Conservation (phyloP, 2,888 invertebrate genomes). For the Agriopis marginaria region DNA sequence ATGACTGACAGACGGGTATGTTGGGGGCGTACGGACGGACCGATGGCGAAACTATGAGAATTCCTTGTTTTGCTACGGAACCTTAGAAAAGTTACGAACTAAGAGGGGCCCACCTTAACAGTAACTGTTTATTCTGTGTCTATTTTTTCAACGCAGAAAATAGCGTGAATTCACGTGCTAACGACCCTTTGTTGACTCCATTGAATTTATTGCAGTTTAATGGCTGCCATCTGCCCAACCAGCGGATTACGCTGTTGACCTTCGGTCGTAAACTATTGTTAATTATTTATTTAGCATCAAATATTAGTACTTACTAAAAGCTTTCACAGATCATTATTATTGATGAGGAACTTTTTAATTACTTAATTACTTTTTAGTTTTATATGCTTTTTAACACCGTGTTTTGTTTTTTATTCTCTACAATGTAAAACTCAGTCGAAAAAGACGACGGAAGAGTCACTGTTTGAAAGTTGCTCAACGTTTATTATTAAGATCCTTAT, state of each 20-base stretch:
- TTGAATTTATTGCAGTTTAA: conserved; percentile 15
- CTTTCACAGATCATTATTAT: too few relatives aligned
- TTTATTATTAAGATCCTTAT: too few relatives aligned
- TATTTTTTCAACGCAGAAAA: conserved; percentile 13
- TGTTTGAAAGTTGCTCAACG: too few relatives aligned
- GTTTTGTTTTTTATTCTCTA: too few relatives aligned
- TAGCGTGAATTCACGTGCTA: conserved; percentile 27
- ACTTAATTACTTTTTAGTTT: too few relatives aligned
- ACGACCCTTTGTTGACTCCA: conserved; percentile 6
- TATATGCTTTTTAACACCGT: too few relatives aligned
- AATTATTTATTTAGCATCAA: background rate
- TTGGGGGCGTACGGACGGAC: background rate
- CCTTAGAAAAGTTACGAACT: background rate
- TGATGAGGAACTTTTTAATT: too few relatives aligned
- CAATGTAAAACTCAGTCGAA: too few relatives aligned
- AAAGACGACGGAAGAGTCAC: too few relatives aligned
- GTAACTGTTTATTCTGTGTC: background rate
- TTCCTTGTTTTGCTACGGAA: background rate
- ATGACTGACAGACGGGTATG: too few relatives aligned
- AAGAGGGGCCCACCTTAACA: background rate
- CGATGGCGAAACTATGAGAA: background rate
- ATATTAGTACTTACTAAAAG: background rate
- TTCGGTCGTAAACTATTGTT: background rate
- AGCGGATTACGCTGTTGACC: conserved; percentile 4
- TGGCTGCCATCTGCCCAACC: conserved; percentile 13